Conservation (phyloP, 1,140 invertebrate genomes). For the Scaptomyza graminum region DNA sequence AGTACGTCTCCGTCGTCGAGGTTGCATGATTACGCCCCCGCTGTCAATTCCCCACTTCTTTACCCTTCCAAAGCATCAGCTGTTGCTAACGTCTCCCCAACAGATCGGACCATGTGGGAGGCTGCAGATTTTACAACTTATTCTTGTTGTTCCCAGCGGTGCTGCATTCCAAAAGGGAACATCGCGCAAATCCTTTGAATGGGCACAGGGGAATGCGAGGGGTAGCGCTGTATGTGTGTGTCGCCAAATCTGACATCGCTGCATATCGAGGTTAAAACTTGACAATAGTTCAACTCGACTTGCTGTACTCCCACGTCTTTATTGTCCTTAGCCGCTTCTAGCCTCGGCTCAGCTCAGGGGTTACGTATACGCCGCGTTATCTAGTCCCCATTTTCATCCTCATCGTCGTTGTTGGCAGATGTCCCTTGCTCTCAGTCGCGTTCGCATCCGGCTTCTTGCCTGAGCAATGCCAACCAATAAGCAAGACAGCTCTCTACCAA, state of each 20-base stretch:
- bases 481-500: conserved; percentile 25
- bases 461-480: conserved; percentile 29
- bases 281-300: conserved; percentile 81
- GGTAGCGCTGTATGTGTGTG: conserved; percentile 8
- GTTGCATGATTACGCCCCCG: conserved; percentile 66
- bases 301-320: conserved; percentile 58
- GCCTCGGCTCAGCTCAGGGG: conserved; percentile 45
- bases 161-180: conserved; percentile 51
- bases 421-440: not conserved
- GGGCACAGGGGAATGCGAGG: not conserved
- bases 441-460: conserved; percentile 1
- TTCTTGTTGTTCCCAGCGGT: conserved; percentile 63
- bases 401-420: conserved; percentile 5
- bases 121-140: conserved; percentile 66
- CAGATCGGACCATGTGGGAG: conserved; percentile 20
- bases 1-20: conserved; percentile 39
- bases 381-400: conserved; percentile 28
- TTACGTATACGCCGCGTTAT: conserved; percentile 64
- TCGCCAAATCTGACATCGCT: conserved; percentile 73
- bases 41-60: conserved; percentile 3
- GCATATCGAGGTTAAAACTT: conserved; percentile 80
- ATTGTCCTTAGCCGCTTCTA: conserved; percentile 66
- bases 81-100: not conserved
- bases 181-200: conserved; percentile 10
- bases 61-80: conserved; percentile 1